Percentiles rank a stretch among this genome's conserved stretches.
These are phyloP conservation scores for Netelia virgata DNA, from an alignment of 2,888 invertebrate species.

Conservation along the genomic window DNA sequence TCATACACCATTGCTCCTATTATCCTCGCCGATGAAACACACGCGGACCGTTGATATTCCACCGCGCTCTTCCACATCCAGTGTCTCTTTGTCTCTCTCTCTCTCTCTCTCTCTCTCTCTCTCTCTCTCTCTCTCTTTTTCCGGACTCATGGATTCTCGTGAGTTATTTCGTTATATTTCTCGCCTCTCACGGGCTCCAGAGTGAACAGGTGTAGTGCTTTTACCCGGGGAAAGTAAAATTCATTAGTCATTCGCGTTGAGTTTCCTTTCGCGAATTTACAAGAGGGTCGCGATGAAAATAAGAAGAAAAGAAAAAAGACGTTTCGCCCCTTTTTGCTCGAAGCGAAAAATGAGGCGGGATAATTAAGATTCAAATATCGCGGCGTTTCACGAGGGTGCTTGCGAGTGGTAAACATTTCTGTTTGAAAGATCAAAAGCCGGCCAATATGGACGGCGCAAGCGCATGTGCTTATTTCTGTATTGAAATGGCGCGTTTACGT, in stretches of 20 bases:
- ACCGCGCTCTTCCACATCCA: slow-evolving; percentile 31
- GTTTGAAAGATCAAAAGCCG: slow-evolving; percentile 35
- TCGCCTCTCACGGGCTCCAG: background rate
- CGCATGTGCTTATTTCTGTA: background rate
- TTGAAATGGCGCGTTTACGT: background rate
- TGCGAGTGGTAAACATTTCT: background rate
- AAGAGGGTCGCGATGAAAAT: too few relatives aligned
- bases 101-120: slow-evolving; percentile 7
- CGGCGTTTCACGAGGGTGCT: background rate
- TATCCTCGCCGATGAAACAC: slow-evolving; percentile 62
- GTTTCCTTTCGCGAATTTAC: background rate
- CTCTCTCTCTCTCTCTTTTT: slow-evolving; percentile 20
- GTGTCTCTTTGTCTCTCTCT: background rate
- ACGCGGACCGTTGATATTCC: slow-evolving; percentile 49
- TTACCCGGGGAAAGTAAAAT: background rate
- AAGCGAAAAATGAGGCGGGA: background rate
- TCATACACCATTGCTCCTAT: slow-evolving; percentile 69
- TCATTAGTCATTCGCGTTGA: background rate
- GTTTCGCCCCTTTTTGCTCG: too few relatives aligned
- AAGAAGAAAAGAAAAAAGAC: too few relatives aligned
- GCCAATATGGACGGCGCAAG: slow-evolving; percentile 1
- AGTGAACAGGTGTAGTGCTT: background rate
- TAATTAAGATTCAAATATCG: background rate
- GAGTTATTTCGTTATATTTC: background rate
- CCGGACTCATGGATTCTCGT: slow-evolving; percentile 24